Percentiles rank a stretch among this genome's conserved stretches.
Conservation (phyloP, 2,113 vertebrate species). For the Osmerus eperlanus region DNA sequence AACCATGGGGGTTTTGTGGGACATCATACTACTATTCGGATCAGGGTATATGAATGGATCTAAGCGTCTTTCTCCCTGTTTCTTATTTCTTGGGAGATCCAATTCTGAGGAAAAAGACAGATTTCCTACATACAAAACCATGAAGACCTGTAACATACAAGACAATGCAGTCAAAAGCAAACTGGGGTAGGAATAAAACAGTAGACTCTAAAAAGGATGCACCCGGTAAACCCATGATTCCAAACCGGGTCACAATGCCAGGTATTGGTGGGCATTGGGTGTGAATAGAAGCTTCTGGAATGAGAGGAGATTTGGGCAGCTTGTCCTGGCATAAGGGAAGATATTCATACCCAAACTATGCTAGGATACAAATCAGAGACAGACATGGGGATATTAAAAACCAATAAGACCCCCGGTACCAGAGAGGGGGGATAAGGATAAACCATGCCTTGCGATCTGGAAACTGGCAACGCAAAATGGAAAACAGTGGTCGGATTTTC, state of each 20-base stretch:
- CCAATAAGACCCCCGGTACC: neutral
- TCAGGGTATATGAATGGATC: conserved; percentile 8
- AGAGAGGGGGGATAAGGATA: neutral
- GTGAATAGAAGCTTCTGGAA: too few species aligned
- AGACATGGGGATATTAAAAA: conserved; percentile 22
- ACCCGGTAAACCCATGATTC: conserved; percentile 54
- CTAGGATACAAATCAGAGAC: conserved; percentile 25
- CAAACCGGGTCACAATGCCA: conserved; percentile 37
- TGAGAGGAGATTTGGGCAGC: neutral
- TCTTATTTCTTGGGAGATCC: conserved; percentile 6
- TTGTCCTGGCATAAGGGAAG: conserved; percentile 7
- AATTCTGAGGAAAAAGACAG: conserved; percentile 8
- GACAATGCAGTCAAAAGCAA: neutral
- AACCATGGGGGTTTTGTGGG: conserved; percentile 42
- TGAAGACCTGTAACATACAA: neutral
- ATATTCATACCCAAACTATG: neutral
- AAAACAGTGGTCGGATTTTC: neutral
- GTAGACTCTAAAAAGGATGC: conserved; percentile 27
- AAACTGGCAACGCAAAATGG: neutral
- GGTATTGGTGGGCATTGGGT: neutral
- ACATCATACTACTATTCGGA: conserved; percentile 24
- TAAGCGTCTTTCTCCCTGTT: conserved; percentile 1
- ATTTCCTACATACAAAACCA: neutral
- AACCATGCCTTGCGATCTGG: conserved; percentile 9
- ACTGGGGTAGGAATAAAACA: conserved; percentile 15